Evolutionary conservation across 2,888 invertebrate genomes (phyloP), one percentile per base, ranked within the genome.

Genomic region (Halictus ligatus): DNA sequence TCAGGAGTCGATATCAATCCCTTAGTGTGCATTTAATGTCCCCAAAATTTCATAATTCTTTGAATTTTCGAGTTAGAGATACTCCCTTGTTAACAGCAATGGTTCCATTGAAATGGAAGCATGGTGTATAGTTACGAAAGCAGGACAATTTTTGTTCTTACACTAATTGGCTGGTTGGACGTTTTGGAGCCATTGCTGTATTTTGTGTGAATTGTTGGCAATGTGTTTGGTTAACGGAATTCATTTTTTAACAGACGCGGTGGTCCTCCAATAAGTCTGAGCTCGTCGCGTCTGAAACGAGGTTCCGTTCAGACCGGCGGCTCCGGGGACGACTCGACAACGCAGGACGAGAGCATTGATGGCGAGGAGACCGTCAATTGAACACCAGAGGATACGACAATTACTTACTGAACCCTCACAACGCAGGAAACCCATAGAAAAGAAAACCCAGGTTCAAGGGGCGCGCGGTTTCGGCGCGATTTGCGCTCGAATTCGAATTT

Each of bases 281-380:
- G 97, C 50, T 96, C 97, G 2, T 96, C 97, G 80, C 96, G 97
- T 60, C 96, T 97, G 92, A 97, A 97, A 95, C 96, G 98, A 81
- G 96, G 97, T 58, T 97, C 97, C 7, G 96, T 97, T 74, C 97
- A 96, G 92, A 96, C 97, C 43, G 96, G 96, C 89, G 97, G 97
- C 89, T 97, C 97, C 72, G 97, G 97, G 13, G 97, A 97, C 95
- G 97, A 97, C 95, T 97, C 97, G 84, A 96, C 97, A 94, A 97
- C 97, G 90, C 97, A 97, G 95, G 97, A 97, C 95, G 97, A 98
- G 94, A 97, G 97, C 92, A 96, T 97, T 95, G 97, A 97, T 95
- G 97, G 97, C 93, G 97, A 97, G 92, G 97, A 97, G 89, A 96
- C 95, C 88, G 95, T 96, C 88, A 96, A 96, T 92, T 96, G 95